phyloP scores from a whole-genome alignment of 2,797 vertebrate genomes.

The Cuculus canorus region DNA sequence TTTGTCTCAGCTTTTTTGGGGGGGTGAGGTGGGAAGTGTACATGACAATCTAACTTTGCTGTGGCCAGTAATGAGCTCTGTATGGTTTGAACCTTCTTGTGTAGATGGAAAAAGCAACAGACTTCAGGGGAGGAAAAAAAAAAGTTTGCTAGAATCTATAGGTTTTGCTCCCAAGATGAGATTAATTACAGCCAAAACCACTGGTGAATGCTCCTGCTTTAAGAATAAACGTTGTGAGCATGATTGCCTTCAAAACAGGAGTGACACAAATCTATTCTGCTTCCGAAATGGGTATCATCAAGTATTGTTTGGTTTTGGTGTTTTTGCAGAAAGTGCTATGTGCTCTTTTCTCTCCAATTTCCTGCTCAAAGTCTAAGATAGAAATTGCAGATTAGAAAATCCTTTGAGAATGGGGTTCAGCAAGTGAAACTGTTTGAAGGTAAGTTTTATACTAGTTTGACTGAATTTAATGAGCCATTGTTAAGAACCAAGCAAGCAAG shows the following conservation, averaged over 20 bases:
- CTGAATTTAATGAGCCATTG: conserved; percentile 81
- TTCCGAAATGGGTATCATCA: conserved; percentile 10
- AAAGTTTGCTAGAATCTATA: conserved; percentile 5
- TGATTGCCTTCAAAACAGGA: conserved; percentile 55
- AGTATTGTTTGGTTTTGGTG: conserved; percentile 39
- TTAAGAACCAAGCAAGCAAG: conserved; percentile 73
- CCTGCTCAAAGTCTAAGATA: conserved; percentile 72
- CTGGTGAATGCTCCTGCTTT: conserved; percentile 10
- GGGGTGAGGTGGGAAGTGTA: neutral
- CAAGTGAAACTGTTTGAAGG: conserved; percentile 78
- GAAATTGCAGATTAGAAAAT: conserved; percentile 79
- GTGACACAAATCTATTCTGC: conserved; percentile 44
- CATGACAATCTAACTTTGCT: neutral
- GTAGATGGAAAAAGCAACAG: neutral
- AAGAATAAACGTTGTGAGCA: conserved; percentile 14
- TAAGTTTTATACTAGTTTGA: conserved; percentile 79
- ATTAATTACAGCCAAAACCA: conserved; percentile 55
- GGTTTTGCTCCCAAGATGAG: conserved; percentile 33
- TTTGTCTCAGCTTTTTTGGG: neutral
- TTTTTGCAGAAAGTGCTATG: conserved; percentile 41
- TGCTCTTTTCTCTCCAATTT: conserved; percentile 71
- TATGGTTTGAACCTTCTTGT: neutral
- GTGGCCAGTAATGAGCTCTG: neutral
- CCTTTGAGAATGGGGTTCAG: conserved; percentile 75
- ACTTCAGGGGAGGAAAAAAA: neutral